phyloP scores from a whole-genome alignment of 2,888 invertebrate species.

The Melinaea menophilus region DNA sequence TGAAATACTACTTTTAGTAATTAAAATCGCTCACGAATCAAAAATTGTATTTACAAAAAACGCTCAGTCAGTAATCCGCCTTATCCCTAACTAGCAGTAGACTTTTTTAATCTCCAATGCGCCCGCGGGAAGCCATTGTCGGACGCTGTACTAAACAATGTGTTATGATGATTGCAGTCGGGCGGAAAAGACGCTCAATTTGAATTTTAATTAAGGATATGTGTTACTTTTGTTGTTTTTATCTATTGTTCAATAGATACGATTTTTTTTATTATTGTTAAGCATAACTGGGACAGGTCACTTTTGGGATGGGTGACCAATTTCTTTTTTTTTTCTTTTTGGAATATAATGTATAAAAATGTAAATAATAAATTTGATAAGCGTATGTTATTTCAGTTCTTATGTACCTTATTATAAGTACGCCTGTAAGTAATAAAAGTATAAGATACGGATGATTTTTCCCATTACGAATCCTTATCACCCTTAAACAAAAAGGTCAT shows the following conservation, averaged over 20 bases:
- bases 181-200: conserved; percentile 4
- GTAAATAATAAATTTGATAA: too few relatives aligned
- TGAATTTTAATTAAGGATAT: not conserved
- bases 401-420: too few relatives aligned
- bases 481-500: too few relatives aligned
- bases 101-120: conserved; percentile 44
- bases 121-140: conserved; percentile 49
- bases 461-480: too few relatives aligned
- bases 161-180: conserved; percentile 4
- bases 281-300: not conserved
- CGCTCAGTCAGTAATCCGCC: conserved; percentile 3
- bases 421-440: too few relatives aligned
- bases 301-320: not conserved
- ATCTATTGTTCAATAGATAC: not conserved
- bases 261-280: not conserved
- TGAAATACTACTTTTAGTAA: too few relatives aligned
- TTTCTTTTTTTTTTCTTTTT: not conserved
- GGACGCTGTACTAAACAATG: conserved; percentile 15
- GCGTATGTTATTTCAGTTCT: too few relatives aligned
- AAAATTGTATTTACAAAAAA: not conserved
- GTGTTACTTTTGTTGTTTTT: not conserved
- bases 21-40: not conserved
- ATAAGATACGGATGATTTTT: too few relatives aligned
- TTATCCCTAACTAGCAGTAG: conserved; percentile 13
- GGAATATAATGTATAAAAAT: too few relatives aligned